phyloP scores from a whole-genome alignment of 1,140 invertebrate species.

The Calephelis virginiensis region DNA sequence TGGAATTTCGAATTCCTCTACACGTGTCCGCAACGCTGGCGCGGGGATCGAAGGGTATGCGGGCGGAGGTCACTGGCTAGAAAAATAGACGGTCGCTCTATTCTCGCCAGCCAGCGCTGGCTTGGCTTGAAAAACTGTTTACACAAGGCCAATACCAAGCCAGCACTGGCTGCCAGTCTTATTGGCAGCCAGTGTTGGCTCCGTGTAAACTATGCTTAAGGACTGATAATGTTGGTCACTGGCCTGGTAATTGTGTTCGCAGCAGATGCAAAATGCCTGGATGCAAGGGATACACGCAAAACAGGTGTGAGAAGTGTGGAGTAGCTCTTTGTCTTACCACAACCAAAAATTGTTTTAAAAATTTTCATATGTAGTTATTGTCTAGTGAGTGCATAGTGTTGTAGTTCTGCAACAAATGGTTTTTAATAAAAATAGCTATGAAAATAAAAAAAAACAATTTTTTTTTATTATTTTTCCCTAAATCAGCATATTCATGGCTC shows the following conservation, averaged over 20 bases:
- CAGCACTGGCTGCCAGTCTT: no score
- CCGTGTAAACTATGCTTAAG: no score
- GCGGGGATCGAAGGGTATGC: no score
- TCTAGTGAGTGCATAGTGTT: slow-evolving; percentile 44
- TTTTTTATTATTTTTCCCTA: slow-evolving; percentile 46
- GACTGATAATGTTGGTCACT: slow-evolving; percentile 43
- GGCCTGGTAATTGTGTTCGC: slow-evolving; percentile 36
- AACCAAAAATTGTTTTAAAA: slow-evolving; percentile 47
- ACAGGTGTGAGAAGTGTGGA: slow-evolving; percentile 46
- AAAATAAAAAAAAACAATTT: slow-evolving; percentile 11
- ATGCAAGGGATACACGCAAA: slow-evolving; percentile 46
- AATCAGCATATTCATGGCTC: slow-evolving; percentile 46
- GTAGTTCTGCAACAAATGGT: slow-evolving; percentile 44
- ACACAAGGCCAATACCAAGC: no score
- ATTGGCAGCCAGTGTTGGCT: no score
- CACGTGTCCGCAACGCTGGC: no score
- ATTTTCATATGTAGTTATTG: slow-evolving; percentile 46
- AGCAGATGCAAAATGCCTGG: slow-evolving; percentile 47
- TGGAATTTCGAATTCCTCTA: no score
- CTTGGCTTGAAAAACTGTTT: no score
- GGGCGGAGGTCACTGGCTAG: no score
- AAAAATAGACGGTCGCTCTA: no score
- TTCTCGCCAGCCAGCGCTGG: no score
- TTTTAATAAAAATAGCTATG: slow-evolving; percentile 35
- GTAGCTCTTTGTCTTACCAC: slow-evolving; percentile 46